Evolutionary conservation across 2,113 vertebrate genomes (phyloP).

Genomic region (Brachyhypopomus gauderio): DNA sequence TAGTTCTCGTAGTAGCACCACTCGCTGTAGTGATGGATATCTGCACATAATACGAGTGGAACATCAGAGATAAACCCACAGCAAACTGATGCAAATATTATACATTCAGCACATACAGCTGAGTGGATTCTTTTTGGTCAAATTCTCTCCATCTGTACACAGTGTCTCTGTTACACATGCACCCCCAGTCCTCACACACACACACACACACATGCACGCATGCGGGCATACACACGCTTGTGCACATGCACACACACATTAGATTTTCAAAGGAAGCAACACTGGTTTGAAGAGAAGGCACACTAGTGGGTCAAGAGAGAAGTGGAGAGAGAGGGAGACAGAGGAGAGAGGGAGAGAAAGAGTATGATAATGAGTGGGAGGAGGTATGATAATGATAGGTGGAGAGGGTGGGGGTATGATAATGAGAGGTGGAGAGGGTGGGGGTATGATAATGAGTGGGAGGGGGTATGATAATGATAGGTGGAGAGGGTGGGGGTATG

Average conservation of each 20-base stretch:
- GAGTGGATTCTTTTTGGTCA: too few relatives aligned
- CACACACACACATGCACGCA: conserved; percentile 27
- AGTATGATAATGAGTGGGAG: too few relatives aligned
- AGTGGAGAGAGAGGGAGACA: background rate
- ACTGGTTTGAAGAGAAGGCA: conserved; percentile 41
- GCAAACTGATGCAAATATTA: too few relatives aligned
- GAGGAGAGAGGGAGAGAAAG: background rate
- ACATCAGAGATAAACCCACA: too few relatives aligned
- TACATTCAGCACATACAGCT: too few relatives aligned
- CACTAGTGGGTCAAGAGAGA: conserved; percentile 28
- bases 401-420: background rate
- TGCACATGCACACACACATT: conserved; percentile 34
- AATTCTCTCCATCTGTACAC: background rate
- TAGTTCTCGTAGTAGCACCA: too few relatives aligned
- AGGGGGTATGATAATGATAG: too few relatives aligned
- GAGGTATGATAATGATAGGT: background rate
- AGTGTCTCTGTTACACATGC: background rate
- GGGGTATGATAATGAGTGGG: conserved; percentile 18
- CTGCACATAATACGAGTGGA: too few relatives aligned
- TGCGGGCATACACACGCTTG: conserved; percentile 16
- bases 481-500: too few relatives aligned
- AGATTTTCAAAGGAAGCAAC: conserved; percentile 45
- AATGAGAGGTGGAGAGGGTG: background rate
- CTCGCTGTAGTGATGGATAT: too few relatives aligned
- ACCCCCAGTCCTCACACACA: background rate